phyloP scores from a whole-genome alignment of 2,797 vertebrate species.

The Catharus ustulatus region DNA sequence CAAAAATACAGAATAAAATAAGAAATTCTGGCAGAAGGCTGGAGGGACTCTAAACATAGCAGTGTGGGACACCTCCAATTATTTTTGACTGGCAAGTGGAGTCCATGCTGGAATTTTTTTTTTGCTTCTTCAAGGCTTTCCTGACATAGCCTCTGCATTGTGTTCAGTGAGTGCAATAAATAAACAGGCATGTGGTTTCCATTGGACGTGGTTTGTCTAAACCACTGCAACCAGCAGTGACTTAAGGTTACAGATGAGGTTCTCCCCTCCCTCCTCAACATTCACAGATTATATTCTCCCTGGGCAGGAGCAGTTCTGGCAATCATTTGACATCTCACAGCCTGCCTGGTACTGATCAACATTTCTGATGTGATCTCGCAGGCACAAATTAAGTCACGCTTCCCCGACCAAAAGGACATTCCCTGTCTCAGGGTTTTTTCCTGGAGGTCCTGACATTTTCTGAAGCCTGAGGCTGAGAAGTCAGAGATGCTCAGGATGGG shows the following conservation, averaged over 20 bases:
- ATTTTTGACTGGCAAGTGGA: constrained; percentile 76
- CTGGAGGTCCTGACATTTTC: constrained; percentile 56
- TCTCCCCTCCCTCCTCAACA: neutral
- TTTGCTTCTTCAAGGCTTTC: constrained; percentile 45
- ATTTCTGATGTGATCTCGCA: constrained; percentile 31
- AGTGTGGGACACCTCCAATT: constrained; percentile 78
- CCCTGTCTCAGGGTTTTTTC: constrained; percentile 5
- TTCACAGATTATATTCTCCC: constrained; percentile 19
- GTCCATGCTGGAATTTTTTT: neutral
- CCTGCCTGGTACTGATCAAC: constrained; percentile 43
- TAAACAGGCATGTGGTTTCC: constrained; percentile 33
- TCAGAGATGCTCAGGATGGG: neutral
- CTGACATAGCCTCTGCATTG: constrained; percentile 2
- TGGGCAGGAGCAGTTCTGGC: constrained; percentile 42
- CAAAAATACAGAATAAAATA: constrained; percentile 25
- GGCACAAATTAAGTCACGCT: constrained; percentile 44
- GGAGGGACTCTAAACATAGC: constrained; percentile 84
- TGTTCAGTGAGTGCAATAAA: constrained; percentile 1
- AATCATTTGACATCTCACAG: constrained; percentile 58
- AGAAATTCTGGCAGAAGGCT: constrained; percentile 79
- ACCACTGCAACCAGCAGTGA: neutral
- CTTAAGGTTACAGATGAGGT: constrained; percentile 5
- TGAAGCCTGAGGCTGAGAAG: constrained; percentile 14
- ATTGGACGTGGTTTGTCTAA: neutral
- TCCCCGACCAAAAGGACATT: neutral